Conservation (phyloP, 2,888 invertebrate species). For the Aphrophora alni region DNA sequence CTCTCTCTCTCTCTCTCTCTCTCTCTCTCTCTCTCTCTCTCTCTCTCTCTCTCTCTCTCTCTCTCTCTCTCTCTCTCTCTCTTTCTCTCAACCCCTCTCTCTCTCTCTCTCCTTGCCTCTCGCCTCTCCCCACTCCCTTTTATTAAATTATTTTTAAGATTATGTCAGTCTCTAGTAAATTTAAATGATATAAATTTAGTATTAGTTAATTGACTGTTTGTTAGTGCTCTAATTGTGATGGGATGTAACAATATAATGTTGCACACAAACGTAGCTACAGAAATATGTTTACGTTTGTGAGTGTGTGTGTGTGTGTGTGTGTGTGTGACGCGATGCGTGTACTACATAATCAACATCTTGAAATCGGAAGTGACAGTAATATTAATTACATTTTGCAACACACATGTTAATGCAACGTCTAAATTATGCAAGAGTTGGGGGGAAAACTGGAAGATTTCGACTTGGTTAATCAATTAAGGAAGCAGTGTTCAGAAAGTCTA, state of each 20-base stretch:
- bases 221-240: conserved; percentile 7
- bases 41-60: background rate
- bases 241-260: no score
- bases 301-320: no score
- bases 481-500: background rate
- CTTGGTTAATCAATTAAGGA: background rate
- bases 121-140: background rate
- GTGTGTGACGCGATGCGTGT: no score
- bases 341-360: no score
- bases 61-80: background rate
- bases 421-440: background rate
- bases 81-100: no score
- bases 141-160: background rate
- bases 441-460: background rate
- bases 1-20: background rate
- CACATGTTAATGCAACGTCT: background rate
- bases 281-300: no score
- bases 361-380: background rate
- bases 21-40: background rate
- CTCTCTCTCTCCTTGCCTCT: background rate
- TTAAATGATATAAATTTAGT: no score
- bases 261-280: no score
- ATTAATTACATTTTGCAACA: background rate
- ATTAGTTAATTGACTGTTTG: background rate
- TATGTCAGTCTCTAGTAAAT: no score